Percentiles rank a stretch among this genome's conserved stretches.
Conservation (phyloP, 37 sponge, comb jelly and placozoan genomes). For the Halichondria panicea region DNA sequence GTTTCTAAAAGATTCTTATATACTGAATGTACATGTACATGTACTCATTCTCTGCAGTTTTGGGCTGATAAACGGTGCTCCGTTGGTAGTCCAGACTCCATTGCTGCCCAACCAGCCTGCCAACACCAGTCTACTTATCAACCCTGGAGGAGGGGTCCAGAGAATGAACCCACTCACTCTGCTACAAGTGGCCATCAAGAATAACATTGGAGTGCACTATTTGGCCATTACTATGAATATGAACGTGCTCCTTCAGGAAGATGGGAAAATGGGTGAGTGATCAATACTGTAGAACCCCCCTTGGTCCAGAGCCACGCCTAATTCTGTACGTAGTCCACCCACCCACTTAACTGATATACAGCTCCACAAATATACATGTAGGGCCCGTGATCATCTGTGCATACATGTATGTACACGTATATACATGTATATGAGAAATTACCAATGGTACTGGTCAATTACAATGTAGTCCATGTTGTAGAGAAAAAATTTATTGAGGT, state of each 20-base stretch:
- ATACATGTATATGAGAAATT: too few relatives aligned
- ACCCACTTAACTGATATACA: too few relatives aligned
- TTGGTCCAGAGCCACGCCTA: background rate
- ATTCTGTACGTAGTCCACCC: too few relatives aligned
- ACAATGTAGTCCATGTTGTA: too few relatives aligned
- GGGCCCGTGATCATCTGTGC: too few relatives aligned
- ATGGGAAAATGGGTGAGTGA: constrained; percentile 86
- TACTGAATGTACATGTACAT: too few relatives aligned
- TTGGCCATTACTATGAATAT: constrained; percentile 62
- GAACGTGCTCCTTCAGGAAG: constrained; percentile 60
- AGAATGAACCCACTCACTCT: constrained; percentile 87
- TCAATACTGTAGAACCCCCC: background rate
- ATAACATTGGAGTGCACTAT: constrained; percentile 88
- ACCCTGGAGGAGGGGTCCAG: constrained; percentile 73
- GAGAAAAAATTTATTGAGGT: too few relatives aligned
- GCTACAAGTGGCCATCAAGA: constrained; percentile 95
- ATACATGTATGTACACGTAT: too few relatives aligned
- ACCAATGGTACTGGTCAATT: too few relatives aligned
- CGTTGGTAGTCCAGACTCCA: constrained; percentile 64
- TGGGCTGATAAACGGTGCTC: constrained; percentile 79
- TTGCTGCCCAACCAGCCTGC: constrained; percentile 67
- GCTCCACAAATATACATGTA: too few relatives aligned
- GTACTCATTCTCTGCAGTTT: constrained; percentile 64
- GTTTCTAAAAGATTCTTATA: too few relatives aligned
- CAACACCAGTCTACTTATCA: constrained; percentile 68